Evolutionary conservation across 2,888 invertebrate genomes (phyloP).

Genomic region (Coelogynopora nodosa): DNA sequence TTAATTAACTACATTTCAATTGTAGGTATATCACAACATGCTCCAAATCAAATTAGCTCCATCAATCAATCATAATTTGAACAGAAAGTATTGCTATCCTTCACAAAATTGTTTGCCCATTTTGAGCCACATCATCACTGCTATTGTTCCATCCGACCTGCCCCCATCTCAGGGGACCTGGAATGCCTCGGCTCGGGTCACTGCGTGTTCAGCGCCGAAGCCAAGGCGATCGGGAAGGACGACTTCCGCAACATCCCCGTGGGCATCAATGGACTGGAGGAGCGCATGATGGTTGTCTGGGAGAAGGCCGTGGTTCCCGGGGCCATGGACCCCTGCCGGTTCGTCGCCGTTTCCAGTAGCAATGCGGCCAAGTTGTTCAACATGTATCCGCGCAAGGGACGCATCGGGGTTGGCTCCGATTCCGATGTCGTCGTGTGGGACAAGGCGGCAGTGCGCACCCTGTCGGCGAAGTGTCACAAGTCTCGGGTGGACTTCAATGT

Average conservation of each 20-base stretch:
- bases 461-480: conserved; percentile 80
- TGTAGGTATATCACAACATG: too few relatives aligned
- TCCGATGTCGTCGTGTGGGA: conserved; percentile 93
- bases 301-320: conserved; percentile 35
- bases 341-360: conserved; percentile 45
- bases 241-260: conserved; percentile 56
- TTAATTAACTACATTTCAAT: too few relatives aligned
- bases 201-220: conserved; percentile 46
- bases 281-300: conserved; percentile 23
- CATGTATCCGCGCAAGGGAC: conserved; percentile 65
- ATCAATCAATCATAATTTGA: too few relatives aligned
- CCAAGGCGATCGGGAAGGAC: conserved; percentile 48
- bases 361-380: conserved; percentile 48
- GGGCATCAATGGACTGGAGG: conserved; percentile 21
- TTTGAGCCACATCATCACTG: too few relatives aligned
- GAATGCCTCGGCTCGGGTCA: conserved; percentile 46
- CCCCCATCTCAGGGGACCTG: conserved; percentile 38
- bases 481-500: conserved; percentile 88
- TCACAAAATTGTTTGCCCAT: too few relatives aligned
- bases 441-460: conserved; percentile 73
- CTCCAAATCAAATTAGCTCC: too few relatives aligned
- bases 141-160: not conserved
- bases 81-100: too few relatives aligned
- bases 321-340: conserved; percentile 43
- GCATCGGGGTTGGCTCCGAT: conserved; percentile 80